A percentile compares a stretch with the other conserved stretches of the same genome.
Conservation (phyloP, 2,113 vertebrate species). For the Nothoprocta perdicaria region DNA sequence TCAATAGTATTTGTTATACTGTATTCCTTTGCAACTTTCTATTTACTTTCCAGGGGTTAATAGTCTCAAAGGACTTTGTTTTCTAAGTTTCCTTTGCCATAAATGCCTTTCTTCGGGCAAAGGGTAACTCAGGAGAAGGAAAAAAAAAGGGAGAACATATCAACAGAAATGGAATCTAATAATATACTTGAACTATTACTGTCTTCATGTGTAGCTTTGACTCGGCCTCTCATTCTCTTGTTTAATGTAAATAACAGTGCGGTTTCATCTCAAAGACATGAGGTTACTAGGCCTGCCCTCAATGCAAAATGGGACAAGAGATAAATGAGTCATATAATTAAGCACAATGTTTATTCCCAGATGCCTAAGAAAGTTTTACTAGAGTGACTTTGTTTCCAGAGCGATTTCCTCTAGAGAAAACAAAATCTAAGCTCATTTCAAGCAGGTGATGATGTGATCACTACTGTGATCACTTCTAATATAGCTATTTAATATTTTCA, state of each 20-base stretch:
- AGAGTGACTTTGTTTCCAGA: background rate
- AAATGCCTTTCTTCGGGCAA: background rate
- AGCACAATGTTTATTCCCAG: background rate
- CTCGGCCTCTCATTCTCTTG: background rate
- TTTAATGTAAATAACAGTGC: conserved; percentile 15
- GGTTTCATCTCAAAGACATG: background rate
- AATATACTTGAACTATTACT: background rate
- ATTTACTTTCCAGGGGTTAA: background rate
- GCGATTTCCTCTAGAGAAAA: background rate
- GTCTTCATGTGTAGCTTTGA: background rate
- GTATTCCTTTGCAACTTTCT: background rate
- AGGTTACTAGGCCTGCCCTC: conserved; percentile 10
- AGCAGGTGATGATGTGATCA: background rate
- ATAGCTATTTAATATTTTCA: background rate
- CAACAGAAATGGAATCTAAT: background rate
- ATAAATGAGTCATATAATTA: background rate
- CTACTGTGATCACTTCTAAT: background rate
- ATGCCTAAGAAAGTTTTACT: background rate
- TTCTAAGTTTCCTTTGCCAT: background rate
- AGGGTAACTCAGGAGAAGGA: background rate
- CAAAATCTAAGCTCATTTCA: background rate
- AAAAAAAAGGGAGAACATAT: background rate
- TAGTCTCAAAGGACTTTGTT: background rate
- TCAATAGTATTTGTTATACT: background rate
- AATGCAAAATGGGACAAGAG: conserved; percentile 20